A percentile compares a stretch with the other conserved stretches of the same genome.
phyloP scores from a whole-genome alignment of 37 sponge, comb jelly and placozoan genomes.

The Spongilla lacustris region DNA sequence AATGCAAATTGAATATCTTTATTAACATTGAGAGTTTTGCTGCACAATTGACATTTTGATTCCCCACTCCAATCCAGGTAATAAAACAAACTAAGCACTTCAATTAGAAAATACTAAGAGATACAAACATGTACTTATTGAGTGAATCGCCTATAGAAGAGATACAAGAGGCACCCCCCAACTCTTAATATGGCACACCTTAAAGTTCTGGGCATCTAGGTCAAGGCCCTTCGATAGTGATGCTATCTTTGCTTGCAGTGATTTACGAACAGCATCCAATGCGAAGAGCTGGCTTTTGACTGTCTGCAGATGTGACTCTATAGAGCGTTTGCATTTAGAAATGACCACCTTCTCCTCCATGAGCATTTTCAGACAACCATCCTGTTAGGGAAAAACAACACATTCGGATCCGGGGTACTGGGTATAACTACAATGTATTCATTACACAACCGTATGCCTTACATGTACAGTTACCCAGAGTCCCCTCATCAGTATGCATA shows the following conservation, averaged over 20 bases:
- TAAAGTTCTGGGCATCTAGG: slow-evolving; percentile 64
- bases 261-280: slow-evolving; percentile 38
- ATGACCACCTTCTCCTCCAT: slow-evolving; percentile 42
- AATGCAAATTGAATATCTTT: too few species aligned
- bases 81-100: too few species aligned
- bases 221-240: slow-evolving; percentile 45
- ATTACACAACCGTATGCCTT: neutral
- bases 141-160: too few species aligned
- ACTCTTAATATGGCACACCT: slow-evolving; percentile 44
- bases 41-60: too few species aligned
- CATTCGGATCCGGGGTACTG: too few species aligned
- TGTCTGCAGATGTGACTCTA: slow-evolving; percentile 42
- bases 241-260: slow-evolving; percentile 27
- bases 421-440: neutral
- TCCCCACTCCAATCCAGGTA: too few species aligned
- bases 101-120: too few species aligned
- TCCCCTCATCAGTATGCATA: too few species aligned
- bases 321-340: slow-evolving; percentile 25
- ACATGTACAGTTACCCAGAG: too few species aligned
- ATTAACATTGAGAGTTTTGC: too few species aligned
- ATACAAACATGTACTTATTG: too few species aligned
- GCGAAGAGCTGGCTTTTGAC: slow-evolving; percentile 39
- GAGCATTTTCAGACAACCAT: slow-evolving; percentile 23
- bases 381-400: slow-evolving; percentile 11
- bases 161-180: too few species aligned